A percentile compares a stretch with the other conserved stretches of the same genome.
Conservation (phyloP, 2,888 invertebrate genomes). For the Abrostola triplasia region DNA sequence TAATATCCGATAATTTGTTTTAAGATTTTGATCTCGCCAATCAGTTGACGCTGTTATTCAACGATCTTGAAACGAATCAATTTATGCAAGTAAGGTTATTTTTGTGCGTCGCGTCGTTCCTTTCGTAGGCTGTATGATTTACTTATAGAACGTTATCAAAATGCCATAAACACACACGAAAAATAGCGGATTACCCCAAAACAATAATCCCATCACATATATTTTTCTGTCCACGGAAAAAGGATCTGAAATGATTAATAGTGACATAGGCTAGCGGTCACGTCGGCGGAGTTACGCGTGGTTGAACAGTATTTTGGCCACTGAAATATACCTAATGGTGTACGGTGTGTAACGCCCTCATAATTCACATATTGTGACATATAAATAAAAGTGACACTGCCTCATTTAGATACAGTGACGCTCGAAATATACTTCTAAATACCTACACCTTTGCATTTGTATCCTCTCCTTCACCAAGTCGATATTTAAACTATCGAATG, state of each 20-base stretch:
- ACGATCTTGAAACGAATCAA: neutral
- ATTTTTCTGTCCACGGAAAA: conserved; percentile 48
- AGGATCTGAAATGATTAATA: conserved; percentile 58
- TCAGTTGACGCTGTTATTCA: neutral
- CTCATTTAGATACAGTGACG: no score
- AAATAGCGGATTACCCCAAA: conserved; percentile 36
- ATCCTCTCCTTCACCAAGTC: no score
- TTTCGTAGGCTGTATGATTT: neutral
- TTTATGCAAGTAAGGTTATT: neutral
- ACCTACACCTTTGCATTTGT: no score
- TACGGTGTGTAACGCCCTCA: conserved; percentile 1
- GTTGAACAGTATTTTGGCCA: conserved; percentile 51
- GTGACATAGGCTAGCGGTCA: conserved; percentile 53
- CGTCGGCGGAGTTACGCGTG: conserved; percentile 57
- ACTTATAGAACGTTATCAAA: conserved; percentile 5
- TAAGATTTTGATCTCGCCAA: no score
- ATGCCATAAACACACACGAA: conserved; percentile 34
- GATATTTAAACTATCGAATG: no score
- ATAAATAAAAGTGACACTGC: neutral
- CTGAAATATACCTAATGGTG: conserved; percentile 42
- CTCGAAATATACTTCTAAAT: no score
- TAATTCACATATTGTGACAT: neutral
- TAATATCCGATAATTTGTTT: neutral
- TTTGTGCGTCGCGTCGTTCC: no score
- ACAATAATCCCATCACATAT: conserved; percentile 49